Evolutionary conservation across 2,113 vertebrate species (phyloP), one percentile per base, ranked within the genome.

Genomic region (Thomomys bottae): DNA sequence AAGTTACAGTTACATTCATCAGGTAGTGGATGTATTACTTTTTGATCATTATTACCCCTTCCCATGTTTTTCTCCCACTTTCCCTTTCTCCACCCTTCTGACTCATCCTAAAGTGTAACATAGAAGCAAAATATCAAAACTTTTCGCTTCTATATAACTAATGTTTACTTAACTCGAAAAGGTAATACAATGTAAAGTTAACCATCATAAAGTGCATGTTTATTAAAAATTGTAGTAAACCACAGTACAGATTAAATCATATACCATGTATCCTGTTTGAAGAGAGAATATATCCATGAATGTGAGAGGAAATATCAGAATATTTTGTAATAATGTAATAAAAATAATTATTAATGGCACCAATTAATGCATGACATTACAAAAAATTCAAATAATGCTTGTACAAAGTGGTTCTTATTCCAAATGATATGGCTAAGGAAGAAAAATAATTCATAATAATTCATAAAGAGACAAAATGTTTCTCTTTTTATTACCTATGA

Each of bases 301-400:
- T 23, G 70, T 66, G 45, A 54, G 26, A 66, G 77, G 21, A 67
- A 76, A 84, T 89, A 3, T 78, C 49, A 83, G n/a, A 12, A 6
- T 4, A 38, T 68, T 88, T 8, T n/a, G 6, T 26, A 85, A 40
- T 68, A 76, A 81, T 61, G 20, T 75, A 82, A 79, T 49, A 61
- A 73, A 81, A 40, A 49, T 34, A 67, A 87, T 84, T 63, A 42
- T 68, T 45, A 73, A 42, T 10, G 36, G 3, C 45, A 80, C 21
- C 59, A 84, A 81, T 57, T 59, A 92, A 54, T 77, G 4, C 30
- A 82, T 80, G 30, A 86, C 83, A 67, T 91, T 85, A 68, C 5
- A 8, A 76, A 14, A 1, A 61, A 72, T 38, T 82, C 36, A 85
- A 91, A 63, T 36, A 7, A 34, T 15, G 84, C 49, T 82, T 87